Base-by-base conservation (phyloP, 2,797 vertebrate species). In the Rhinoraja longicauda region DNA sequence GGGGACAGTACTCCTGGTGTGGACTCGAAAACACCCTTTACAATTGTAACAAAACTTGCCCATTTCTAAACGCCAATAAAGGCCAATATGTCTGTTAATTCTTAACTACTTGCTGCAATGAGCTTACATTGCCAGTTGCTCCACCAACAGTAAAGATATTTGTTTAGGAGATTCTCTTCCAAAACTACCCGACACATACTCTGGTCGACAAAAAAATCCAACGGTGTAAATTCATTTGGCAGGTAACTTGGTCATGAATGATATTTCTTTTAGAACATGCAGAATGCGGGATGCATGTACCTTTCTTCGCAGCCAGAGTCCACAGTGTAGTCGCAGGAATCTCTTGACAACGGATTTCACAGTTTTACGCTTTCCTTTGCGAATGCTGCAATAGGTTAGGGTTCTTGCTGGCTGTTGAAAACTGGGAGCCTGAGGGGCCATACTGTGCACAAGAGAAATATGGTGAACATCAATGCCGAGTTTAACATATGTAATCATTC, bases 301-400 rank as follows among this genome's bases (percentile, higher is more conserved):
- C 98, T 96, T 97, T 92, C 97, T 98, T 94, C 98, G 97, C 88
- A 99, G 93, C 99, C 98, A 99, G 53, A 99, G 97, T 93, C 98
- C 99, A 57, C 96, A 98, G 94, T 99, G 98, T 93, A 99, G 95
- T 92, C 98, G 96, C 94, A 99, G 97, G 94, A 99, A 99, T 93
- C 99, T 95, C 0, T 98, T 19, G 0, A 95, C 45, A 0, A 99
- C 98, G 0, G 98, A 94, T 94, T 96, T 98, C 67, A 99, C 97
- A 0, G 95, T 94, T 95, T 99, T 99, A 93, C 97, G 97, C 95
- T 99, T 99, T 1, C 97, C 98, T 0, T 96, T 98, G 93, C 95
- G 96, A 32, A 97, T 0, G 93, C 99, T 97, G 90, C 19, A 96
- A 93, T 98, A 98, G 0, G 97, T 99, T 81, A 99, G 93, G 4